phyloP scores from a whole-genome alignment of 1,140 invertebrate genomes.

The Formica exsecta region DNA sequence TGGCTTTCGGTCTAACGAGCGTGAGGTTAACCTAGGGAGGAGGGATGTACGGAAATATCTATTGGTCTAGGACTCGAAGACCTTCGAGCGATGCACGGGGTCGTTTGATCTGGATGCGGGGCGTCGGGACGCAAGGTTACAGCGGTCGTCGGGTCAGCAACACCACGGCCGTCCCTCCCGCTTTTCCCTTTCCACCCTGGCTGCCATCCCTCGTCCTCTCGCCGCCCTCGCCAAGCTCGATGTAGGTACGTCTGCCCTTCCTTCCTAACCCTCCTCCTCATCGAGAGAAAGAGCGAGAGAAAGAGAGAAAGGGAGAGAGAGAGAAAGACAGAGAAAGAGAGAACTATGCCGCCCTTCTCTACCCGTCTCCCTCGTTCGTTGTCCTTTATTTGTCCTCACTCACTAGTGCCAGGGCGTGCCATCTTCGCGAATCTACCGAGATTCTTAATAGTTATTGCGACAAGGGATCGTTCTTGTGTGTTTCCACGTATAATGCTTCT shows the following conservation, averaged over 20 bases:
- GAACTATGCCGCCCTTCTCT: constrained; percentile 59
- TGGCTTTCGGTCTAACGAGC: neutral
- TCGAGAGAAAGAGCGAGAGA: neutral
- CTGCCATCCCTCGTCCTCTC: constrained; percentile 64
- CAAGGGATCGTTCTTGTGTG: constrained; percentile 2
- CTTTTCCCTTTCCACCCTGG: constrained; percentile 63
- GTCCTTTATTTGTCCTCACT: constrained; percentile 72
- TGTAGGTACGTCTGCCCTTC: constrained; percentile 53
- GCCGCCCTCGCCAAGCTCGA: constrained; percentile 52
- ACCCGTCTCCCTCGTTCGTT: constrained; percentile 35
- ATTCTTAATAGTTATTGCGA: constrained; percentile 62
- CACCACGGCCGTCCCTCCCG: constrained; percentile 82
- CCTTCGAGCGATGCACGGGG: constrained; percentile 71
- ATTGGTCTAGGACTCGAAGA: constrained; percentile 52
- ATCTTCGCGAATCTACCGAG: constrained; percentile 56
- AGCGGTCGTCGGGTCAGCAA: constrained; percentile 86
- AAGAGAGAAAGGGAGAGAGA: neutral
- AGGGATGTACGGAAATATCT: constrained; percentile 49
- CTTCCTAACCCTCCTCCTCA: constrained; percentile 64
- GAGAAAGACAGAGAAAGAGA: neutral
- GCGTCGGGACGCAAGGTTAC: constrained; percentile 82
- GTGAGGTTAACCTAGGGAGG: neutral
- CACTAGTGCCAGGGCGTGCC: constrained; percentile 64
- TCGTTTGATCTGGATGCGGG: constrained; percentile 75
- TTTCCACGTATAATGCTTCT: neutral